A percentile compares a stretch with the other conserved stretches of the same genome.
Conservation (phyloP, 2,888 invertebrate species). For the Azorinus chamasolen region DNA sequence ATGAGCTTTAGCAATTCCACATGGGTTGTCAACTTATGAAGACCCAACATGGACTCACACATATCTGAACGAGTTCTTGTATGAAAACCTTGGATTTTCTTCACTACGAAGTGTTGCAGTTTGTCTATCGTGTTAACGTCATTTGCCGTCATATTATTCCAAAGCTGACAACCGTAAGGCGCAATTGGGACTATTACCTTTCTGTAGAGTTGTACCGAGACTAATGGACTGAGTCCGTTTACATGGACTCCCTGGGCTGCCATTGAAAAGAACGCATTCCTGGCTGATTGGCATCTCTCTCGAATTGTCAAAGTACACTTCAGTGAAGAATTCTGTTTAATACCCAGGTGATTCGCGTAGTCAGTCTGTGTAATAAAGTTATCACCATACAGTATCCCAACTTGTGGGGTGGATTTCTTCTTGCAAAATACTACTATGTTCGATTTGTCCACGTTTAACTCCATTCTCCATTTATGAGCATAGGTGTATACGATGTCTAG, state of each 20-base stretch:
- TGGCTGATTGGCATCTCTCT: constrained; percentile 22
- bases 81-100: constrained; percentile 8
- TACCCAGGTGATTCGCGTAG: background rate
- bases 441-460: constrained; percentile 12
- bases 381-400: background rate
- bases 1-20: background rate
- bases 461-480: constrained; percentile 9
- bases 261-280: constrained; percentile 13
- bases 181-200: constrained; percentile 6
- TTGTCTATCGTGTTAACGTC: constrained; percentile 2
- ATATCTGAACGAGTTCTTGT: constrained; percentile 6
- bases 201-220: constrained; percentile 3
- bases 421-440: constrained; percentile 9
- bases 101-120: constrained; percentile 21
- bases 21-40: background rate
- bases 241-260: constrained; percentile 2
- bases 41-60: constrained; percentile 8
- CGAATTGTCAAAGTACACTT: background rate
- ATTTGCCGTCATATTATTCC: constrained; percentile 9
- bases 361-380: background rate
- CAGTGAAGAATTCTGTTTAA: constrained; percentile 5
- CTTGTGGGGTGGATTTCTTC: background rate
- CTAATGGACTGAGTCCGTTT: too few relatives aligned
- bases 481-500: constrained; percentile 19
- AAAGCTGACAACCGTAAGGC: constrained; percentile 17